phyloP scores from a whole-genome alignment of 2,113 vertebrate genomes.

The Lanius ludovicianus region DNA sequence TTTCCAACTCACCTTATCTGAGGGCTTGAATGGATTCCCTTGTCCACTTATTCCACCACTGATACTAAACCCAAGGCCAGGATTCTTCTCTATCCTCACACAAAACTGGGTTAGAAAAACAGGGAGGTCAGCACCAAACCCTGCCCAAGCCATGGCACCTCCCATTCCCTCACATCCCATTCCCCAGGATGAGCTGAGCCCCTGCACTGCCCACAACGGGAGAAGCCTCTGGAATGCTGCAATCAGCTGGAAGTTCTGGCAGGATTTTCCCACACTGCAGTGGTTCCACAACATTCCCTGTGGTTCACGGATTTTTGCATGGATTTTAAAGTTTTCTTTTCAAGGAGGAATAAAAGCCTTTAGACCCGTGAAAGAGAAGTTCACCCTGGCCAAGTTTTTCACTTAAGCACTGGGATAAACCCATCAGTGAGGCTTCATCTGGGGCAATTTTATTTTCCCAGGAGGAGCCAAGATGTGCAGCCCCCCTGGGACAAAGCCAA shows the following conservation, averaged over 20 bases:
- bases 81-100: conserved; percentile 99
- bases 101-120: conserved; percentile 82
- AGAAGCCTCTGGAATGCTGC: not conserved
- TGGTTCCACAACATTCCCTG: fast-evolving
- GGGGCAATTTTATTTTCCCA: not conserved
- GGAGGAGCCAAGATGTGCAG: not conserved
- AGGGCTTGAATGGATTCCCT: conserved; percentile 99
- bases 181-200: fast-evolving
- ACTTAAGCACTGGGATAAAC: not conserved
- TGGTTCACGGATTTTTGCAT: fast-evolving
- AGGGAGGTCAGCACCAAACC: not conserved
- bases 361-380: not conserved
- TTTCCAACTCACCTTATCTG: conserved; percentile 89
- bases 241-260: not conserved
- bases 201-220: fast-evolving
- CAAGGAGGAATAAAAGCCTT: not conserved
- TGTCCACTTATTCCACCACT: conserved; percentile 98
- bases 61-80: conserved; percentile 98
- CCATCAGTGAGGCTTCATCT: not conserved
- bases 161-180: not conserved
- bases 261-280: not conserved
- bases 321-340: not conserved
- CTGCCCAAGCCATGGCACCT: not conserved
- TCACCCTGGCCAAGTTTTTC: not conserved
- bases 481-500: not conserved